phyloP scores from a whole-genome alignment of 2,113 vertebrate genomes.

The Chelonoidis abingdonii region DNA sequence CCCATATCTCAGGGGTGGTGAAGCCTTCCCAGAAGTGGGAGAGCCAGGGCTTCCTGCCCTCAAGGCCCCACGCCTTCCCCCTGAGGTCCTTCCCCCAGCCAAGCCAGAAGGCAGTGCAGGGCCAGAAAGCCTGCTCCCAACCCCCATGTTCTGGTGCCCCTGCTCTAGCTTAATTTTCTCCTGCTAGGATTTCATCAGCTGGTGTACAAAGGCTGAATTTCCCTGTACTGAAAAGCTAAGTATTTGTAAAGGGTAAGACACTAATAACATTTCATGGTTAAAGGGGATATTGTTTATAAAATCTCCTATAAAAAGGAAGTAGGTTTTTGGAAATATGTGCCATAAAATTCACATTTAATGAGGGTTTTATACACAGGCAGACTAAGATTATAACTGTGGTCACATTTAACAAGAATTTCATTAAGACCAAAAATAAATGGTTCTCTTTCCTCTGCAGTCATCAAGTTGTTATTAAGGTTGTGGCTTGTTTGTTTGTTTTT shows the following conservation, averaged over 20 bases:
- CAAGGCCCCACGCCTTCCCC: no score
- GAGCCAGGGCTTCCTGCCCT: no score
- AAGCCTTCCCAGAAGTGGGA: not conserved
- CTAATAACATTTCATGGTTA: not conserved
- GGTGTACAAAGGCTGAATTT: no score
- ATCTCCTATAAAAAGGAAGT: not conserved
- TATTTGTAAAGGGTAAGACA: not conserved
- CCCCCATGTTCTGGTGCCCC: no score
- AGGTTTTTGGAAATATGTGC: conserved; percentile 1
- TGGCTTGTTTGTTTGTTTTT: not conserved
- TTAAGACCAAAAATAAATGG: not conserved
- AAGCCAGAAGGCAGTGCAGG: not conserved
- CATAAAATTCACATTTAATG: not conserved
- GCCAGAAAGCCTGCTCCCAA: no score
- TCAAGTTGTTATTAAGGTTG: not conserved
- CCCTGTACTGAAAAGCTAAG: not conserved
- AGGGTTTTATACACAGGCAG: not conserved
- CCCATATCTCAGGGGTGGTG: not conserved
- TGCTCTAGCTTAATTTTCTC: no score
- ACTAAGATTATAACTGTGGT: not conserved
- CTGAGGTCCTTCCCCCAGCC: no score
- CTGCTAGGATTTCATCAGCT: no score
- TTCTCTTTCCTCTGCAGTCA: not conserved
- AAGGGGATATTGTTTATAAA: not conserved
- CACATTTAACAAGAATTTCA: not conserved